Conservation (phyloP, 2,888 invertebrate genomes). For the Acanthosepion esculentum region DNA sequence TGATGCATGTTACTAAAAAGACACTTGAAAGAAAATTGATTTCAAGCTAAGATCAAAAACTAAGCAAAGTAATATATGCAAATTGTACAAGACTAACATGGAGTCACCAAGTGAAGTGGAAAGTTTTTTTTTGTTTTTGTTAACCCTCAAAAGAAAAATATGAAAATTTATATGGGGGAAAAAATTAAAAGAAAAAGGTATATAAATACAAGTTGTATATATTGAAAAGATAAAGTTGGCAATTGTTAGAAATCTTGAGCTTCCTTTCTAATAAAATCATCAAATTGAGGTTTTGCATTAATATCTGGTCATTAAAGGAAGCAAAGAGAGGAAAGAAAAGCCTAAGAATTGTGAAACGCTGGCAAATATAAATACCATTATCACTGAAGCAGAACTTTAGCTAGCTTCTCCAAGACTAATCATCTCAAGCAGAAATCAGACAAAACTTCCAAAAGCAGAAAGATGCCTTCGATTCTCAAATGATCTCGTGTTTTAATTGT, state of each 20-base stretch:
- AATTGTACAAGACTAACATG: too few relatives aligned
- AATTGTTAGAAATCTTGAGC: background rate
- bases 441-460: slow-evolving; percentile 10
- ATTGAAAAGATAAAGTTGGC: background rate
- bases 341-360: background rate
- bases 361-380: background rate
- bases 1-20: too few relatives aligned
- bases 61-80: too few relatives aligned
- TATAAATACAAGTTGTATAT: background rate
- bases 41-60: too few relatives aligned
- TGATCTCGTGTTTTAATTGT: background rate
- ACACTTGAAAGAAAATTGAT: too few relatives aligned
- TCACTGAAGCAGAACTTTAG: background rate
- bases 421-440: slow-evolving; percentile 22
- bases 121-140: too few relatives aligned
- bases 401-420: background rate
- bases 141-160: background rate
- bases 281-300: background rate
- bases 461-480: slow-evolving; percentile 4
- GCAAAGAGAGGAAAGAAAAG: background rate
- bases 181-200: background rate
- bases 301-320: background rate
- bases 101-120: too few relatives aligned
- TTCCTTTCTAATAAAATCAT: background rate
- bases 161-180: background rate